Evolutionary conservation across 2,797 vertebrate species (phyloP), one percentile per base, ranked within the genome.

Genomic region (Sebastes steindachneri): DNA sequence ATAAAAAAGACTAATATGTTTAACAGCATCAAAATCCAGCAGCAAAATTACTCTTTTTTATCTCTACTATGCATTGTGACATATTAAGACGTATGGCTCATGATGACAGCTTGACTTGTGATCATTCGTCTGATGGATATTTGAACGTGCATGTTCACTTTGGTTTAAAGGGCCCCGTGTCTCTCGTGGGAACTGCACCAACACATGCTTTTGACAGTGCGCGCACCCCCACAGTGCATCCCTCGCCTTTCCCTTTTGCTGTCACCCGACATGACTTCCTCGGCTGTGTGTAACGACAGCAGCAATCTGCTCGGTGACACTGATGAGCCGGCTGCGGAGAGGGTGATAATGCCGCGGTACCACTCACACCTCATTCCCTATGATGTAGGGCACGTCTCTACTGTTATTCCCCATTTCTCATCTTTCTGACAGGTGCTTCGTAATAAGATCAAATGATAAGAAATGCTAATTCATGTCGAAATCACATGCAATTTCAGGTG

Each of bases 361-460:
- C 83, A 60, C 88, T 92, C 80, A 45, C 89, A 82, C 88, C 88
- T 91, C 84, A 85, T 80, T 88, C 89, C 79, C 87, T 86, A 72
- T 91, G 89, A 93, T 90, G 91, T 89, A 80, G 77, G 86, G 85
- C 92, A 91, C 73, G 84, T 93, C 91, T 92, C 77, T 70, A 28
- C 90, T 86, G 88, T 86, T 92, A 88, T 84, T 84, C 74, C 72
- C 76, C 77, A 88, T 88, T 91, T 87, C 82, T 93, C 92, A 90
- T 90, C 88, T 82, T n/a, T 79, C 75, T 90, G 92, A 93, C 91
- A 92, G 89, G 79, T 83, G 45, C 90, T 77, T 69, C 65, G 29
- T 89, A 86, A 91, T 88, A 84, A 90, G 86, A 94, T 95, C 90
- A 90, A 94, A 91, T 92, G 91, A 91, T 90, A 89, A 87, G 90